These are phyloP conservation scores for Lochmaea crataegi DNA, from an alignment of 2,888 invertebrate genomes.

Conservation along the genomic window DNA sequence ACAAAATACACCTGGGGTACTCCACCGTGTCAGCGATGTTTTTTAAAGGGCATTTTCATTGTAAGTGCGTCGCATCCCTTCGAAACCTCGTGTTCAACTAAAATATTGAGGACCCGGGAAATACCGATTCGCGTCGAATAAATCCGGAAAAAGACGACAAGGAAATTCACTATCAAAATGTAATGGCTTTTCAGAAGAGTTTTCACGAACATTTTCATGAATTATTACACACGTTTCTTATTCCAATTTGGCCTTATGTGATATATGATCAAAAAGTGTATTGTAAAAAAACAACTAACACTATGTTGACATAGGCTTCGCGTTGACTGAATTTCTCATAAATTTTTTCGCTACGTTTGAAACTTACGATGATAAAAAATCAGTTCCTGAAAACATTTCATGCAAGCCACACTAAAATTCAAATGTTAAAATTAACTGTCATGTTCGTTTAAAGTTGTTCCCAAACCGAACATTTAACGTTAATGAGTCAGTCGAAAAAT, in stretches of 20 bases:
- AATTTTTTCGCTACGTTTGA: not conserved
- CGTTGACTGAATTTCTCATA: not conserved
- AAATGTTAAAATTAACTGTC: no score
- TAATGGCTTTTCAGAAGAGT: slow-evolving; percentile 46
- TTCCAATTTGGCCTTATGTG: slow-evolving; percentile 42
- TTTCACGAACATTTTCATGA: slow-evolving; percentile 45
- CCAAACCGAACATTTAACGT: no score
- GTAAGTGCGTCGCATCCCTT: slow-evolving; percentile 34
- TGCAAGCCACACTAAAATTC: no score
- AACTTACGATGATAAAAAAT: no score
- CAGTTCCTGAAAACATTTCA: no score
- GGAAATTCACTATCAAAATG: slow-evolving; percentile 46
- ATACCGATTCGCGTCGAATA: slow-evolving; percentile 41
- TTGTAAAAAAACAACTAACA: slow-evolving; percentile 15
- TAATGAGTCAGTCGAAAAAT: no score
- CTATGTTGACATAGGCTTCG: not conserved
- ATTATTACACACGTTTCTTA: slow-evolving; percentile 45
- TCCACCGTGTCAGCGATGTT: slow-evolving; percentile 37
- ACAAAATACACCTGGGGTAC: slow-evolving; percentile 19
- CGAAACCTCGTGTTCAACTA: slow-evolving; percentile 39
- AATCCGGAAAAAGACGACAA: slow-evolving; percentile 41
- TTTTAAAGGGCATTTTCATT: slow-evolving; percentile 29
- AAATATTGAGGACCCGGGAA: slow-evolving; percentile 47
- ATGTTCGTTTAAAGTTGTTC: no score
- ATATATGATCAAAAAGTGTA: slow-evolving; percentile 33